Base-by-base conservation (phyloP, 2,113 vertebrate species). In the Sisor rabdophorus region DNA sequence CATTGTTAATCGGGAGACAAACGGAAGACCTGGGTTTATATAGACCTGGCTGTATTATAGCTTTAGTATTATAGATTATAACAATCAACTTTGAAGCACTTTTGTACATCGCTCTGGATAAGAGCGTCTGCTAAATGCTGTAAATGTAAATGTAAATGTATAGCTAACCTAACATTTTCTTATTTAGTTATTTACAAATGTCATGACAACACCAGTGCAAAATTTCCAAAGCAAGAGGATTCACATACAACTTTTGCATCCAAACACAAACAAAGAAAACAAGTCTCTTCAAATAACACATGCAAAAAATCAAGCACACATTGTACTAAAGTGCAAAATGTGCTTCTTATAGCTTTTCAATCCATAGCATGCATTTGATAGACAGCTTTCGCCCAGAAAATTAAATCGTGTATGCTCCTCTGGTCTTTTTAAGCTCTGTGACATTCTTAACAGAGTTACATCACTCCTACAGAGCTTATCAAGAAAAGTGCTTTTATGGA, bases 401-500 rank as follows among this genome's bases (percentile, higher is more conserved):
- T 13, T 12, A n/a, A 13, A 40, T 40, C 2, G 20, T 64, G 36
- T 13, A n/a, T 64, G 1, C 11, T 36, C n/a, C 40, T 24, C 13
- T 24, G 5, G 16, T 24, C 13, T 65, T 44, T 61, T 20, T 40
- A 44, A 54, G 54, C 64, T 40, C 63, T 40, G 30, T 58, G 56
- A 54, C 59, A 10, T 69, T 78, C 56, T 44, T 56, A 52, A 47
- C 36, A 59, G 68, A 73, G 69, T 70, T 71, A 73, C 71, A 63
- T 56, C 70, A 52, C 75, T 81, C 47, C 55, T 59, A 50, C 50
- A 69, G 11, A 36, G n/a, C 22, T 54, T 20, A 79, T 81, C 65
- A 74, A 71, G 59, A 77, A 68, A 72, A 79, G 79, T 80, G 75
- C 80, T 68, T 70, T 59, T 65, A 76, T 73, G 16, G 70, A 72